phyloP scores from a whole-genome alignment of 2,888 invertebrate genomes.

The Cryptus armator region DNA sequence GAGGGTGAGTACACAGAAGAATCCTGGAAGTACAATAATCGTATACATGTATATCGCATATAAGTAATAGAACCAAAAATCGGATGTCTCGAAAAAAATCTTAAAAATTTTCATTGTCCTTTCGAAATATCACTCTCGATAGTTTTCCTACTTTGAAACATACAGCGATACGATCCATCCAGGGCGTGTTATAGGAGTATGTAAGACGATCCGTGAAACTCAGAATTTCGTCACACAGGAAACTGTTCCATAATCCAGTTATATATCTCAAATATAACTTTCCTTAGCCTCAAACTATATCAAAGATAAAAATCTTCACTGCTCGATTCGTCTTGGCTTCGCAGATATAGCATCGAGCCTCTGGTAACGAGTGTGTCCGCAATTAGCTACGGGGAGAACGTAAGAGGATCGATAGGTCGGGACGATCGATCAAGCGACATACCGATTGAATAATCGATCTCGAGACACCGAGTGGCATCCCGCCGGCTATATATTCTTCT shows the following conservation, averaged over 20 bases:
- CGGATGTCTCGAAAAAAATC: conserved; percentile 41
- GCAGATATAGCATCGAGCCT: neutral
- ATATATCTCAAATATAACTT: neutral
- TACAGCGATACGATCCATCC: neutral
- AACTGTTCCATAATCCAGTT: conserved; percentile 8
- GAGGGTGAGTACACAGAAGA: conserved; percentile 57
- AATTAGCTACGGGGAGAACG: conserved; percentile 29
- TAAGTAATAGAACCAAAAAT: neutral
- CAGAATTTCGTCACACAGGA: conserved; percentile 23
- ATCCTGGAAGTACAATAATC: conserved; percentile 33
- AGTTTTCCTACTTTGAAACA: neutral
- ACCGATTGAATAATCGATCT: conserved; percentile 52
- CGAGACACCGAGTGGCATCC: conserved; percentile 22
- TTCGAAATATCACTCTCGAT: conserved; percentile 10
- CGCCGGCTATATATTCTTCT: conserved; percentile 17
- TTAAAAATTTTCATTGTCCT: conserved; percentile 21
- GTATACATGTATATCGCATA: conserved; percentile 10
- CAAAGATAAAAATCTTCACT: neutral
- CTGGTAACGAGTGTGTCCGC: conserved; percentile 17
- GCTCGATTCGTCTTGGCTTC: neutral
- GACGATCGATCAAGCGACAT: conserved; percentile 44
- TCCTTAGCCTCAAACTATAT: neutral
- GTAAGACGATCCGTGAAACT: conserved; percentile 12
- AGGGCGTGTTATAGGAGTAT: neutral
- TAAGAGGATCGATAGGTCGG: conserved; percentile 17